Base-by-base conservation (phyloP, 2,888 invertebrate species). In the Stratiomys singularior region DNA sequence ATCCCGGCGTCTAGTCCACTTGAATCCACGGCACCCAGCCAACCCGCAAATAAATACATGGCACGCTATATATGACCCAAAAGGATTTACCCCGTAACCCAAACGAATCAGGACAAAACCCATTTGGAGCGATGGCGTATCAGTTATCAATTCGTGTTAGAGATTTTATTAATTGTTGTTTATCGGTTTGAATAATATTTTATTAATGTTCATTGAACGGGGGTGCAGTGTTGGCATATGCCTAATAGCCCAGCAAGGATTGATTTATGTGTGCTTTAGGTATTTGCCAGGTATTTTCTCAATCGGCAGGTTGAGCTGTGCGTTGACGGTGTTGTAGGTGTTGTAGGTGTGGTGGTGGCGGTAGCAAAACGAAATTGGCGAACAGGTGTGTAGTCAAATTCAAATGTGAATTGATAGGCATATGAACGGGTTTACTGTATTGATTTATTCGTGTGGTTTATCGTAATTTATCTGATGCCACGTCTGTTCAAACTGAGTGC, bases 151-250 rank as follows among this genome's bases (percentile, higher is more conserved):
- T 66, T 27, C 37, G 66, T 47, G 46, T 30, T 69, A 46, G 69
- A 69, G 46, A 69, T 69, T 69, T 69, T 69, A 69, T 69, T 69
- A 47, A 69, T 69, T 69, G 69, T 69, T 69, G 69, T 69, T 69
- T 69, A 69, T 69, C 69, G 69, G 69, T 47, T 30, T 23, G 44
- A 46, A 30, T 47, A 69, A 69, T 69, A 69, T 69, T 69, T 69
- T 69, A 69, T 69, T 69, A 47, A 69, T 69, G 69, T 21, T 15
- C 13, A 23, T 21, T 69, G 69, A 44, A n/a, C 23, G 52, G 52
- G 52, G 7, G 44, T 64, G 67, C 25, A 47, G 21, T 23, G 47
- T 15, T 13, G 47, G 69, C 25, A 21, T 47, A 28, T 69, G 69
- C 47, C 69, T 69, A 69, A 69, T 47, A 25, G 69, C 21, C 23